Evolutionary conservation across 1,140 invertebrate species (phyloP), one percentile per base, ranked within the genome.

Genomic region (Heterodera carotae): DNA sequence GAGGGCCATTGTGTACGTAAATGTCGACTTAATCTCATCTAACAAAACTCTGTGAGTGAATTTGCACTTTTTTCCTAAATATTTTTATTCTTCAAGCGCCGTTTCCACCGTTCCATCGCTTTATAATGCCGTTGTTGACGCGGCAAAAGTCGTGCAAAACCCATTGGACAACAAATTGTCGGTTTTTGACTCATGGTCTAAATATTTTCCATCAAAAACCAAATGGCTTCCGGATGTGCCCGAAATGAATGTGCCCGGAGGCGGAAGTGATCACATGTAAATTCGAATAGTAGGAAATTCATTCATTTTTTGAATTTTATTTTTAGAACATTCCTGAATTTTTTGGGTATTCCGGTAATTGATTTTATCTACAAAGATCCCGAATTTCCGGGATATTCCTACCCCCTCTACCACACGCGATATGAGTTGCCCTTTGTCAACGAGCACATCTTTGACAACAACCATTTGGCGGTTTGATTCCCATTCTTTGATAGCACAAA

Each of bases 321-420:
- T 87, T 87, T 75, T 79, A 85, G 31, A 7, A 71, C 86, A 10
- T 89, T 89, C 75, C 69, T 88, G 10, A 82, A 82, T 31, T 82
- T 76, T 39, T 69, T 86, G 33, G 89, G 88, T 8, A 76, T 89
- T 8, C 83, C 89, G 2, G 82, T 81, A 60, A 77, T 86, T 10
- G 89, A 89, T 76, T 62, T 88, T 27, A 59, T 72, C 22, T 83
- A 84, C 66, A 36, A 39, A 25, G 75, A 83, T 48, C 27, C 73
- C 7, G 25, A 59, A 25, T 31, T 25, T 1, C 59, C 43, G 25
- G 31, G 48, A 18, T 53, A 27, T 48, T 75, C 73, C 5, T 89
- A 90, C 79, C 88, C 89, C 3, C 79, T 89, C 8, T 90, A 90
- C 79, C 89, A 90, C 76, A 84, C 89, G 1, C 82, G 87, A 12